Base-by-base conservation (phyloP, 2,113 vertebrate species). In the Pampusana beccarii region DNA sequence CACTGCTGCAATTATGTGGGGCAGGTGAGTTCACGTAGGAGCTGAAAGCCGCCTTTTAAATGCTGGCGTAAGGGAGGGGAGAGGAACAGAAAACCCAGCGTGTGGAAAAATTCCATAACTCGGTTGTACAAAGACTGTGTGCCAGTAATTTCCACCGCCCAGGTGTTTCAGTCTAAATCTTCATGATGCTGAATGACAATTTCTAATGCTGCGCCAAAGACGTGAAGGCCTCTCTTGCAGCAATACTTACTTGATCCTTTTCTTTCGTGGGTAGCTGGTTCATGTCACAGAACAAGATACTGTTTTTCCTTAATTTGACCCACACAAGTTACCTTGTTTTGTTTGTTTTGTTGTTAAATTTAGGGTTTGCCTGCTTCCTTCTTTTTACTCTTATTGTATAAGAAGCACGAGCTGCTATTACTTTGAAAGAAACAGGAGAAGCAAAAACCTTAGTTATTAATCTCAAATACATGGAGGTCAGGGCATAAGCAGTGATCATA, bases 1-100 rank as follows among this genome's bases (percentile, higher is more conserved):
- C 98, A 99, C 95, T 99, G 99, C 56, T 92, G 98, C 95, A 99
- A 99, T 96, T 98, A 98, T 23, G 54, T 60, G 10, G 99, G 99
- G 80, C 99, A 99, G 98, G 99, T 99, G 77, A 80, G 97, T 73
- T 84, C 80, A 21, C 7, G 4, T 31, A 50, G 8, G 14, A 36
- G 60, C 58, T 60, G 40, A 31, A 71, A 60, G 42, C 53, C 17
- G 3, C 4, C 48, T 48, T n/a, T 58, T 53, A 56, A 74, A 14
- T 56, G 65, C 31, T 46, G 25, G 4, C 0, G 1, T 31, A 29
- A 17, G 51, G 14, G 26, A 74, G 19, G 9, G 31, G 5, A 74
- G 80, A 42, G 58, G 28, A 73, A 16, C 17, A 70, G 40, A 57
- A 72, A 88, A 69, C 11, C 21, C 40, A 44, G 3, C 3, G 0